A percentile compares a stretch with the other conserved stretches of the same genome.
These are phyloP conservation scores for Maniola jurtina DNA, from an alignment of 1,140 invertebrate species.

Conservation along the genomic window DNA sequence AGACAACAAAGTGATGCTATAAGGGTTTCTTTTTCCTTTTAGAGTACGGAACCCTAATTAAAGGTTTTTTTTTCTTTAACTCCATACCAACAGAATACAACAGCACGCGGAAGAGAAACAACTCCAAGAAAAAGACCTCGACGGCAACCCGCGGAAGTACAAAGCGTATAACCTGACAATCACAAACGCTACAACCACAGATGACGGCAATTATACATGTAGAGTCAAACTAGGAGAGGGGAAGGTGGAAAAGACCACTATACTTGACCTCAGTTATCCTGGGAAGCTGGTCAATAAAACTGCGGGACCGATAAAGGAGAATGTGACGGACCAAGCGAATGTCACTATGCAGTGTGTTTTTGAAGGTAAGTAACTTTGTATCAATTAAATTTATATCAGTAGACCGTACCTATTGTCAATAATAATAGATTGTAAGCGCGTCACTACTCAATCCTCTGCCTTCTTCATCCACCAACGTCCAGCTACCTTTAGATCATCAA, in stretches of 20 bases:
- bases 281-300: slow-evolving; percentile 49
- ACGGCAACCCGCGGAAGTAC: slow-evolving; percentile 48
- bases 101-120: slow-evolving; percentile 36
- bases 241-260: slow-evolving; percentile 33
- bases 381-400: too few relatives aligned
- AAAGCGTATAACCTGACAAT: slow-evolving; percentile 69
- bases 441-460: too few relatives aligned
- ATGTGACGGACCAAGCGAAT: slow-evolving; percentile 48
- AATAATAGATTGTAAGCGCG: too few relatives aligned
- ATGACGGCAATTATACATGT: slow-evolving; percentile 80
- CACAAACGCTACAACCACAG: slow-evolving; percentile 69
- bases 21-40: too few relatives aligned
- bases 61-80: too few relatives aligned
- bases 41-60: too few relatives aligned
- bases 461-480: too few relatives aligned
- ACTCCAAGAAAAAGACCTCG: slow-evolving; percentile 42
- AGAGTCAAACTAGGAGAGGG: slow-evolving; percentile 47
- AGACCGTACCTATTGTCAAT: too few relatives aligned
- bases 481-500: too few relatives aligned
- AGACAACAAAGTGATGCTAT: too few relatives aligned
- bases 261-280: slow-evolving; percentile 56
- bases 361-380: too few relatives aligned
- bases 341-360: slow-evolving; percentile 61
- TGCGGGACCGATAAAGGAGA: slow-evolving; percentile 44
- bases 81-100: slow-evolving; percentile 42